Base-by-base conservation (phyloP, 2,797 vertebrate genomes). In the Pipistrellus nathusii region DNA sequence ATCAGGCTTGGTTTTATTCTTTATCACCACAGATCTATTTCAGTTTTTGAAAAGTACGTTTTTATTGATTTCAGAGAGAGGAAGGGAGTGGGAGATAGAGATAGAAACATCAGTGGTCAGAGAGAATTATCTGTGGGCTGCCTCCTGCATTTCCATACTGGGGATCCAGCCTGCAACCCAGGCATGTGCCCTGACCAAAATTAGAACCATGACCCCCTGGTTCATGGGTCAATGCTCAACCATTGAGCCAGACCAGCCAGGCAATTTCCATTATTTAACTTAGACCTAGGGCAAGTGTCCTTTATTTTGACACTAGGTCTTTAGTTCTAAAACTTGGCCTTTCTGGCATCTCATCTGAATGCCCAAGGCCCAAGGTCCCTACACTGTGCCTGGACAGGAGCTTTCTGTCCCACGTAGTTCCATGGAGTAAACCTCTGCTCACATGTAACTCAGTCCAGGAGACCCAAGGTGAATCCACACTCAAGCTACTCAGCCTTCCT, bases 361-460 rank as follows among this genome's bases (percentile, higher is more conserved):
- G 46, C 3, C 32, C 0, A 0, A 55, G 51, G 35, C 21, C 8
- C 46, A 32, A 17, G 8, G 14, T 11, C 30, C 30, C 46, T 64
- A 17, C n/a, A 41, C 44, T 38, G 48, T 73, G 2, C 20, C 38
- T 30, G 10, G 6, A 25, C n/a, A 9, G 21, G 25, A 17, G 17
- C 14, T 30, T 8, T 21, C 15, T 0, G 0, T 35, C 6, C 15
- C 25, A 8, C 18, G 20, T 17, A 30, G 10, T 23, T 11, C 80
- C 27, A 25, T 0, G 1, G 35, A 41, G 21, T 44, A 32, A 82
- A 18, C 30, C 2, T 15, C 13, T 20, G 8, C 3, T 9, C 32
- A 35, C 0, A 1, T 12, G 25, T 57, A 66, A 11, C 14, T 8
- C 35, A 71, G 21, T 44, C 25, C 18, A 10, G 13, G 38, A 35